Evolutionary conservation across 2,113 vertebrate genomes (phyloP).

Genomic region (Amblyopsis rosae): DNA sequence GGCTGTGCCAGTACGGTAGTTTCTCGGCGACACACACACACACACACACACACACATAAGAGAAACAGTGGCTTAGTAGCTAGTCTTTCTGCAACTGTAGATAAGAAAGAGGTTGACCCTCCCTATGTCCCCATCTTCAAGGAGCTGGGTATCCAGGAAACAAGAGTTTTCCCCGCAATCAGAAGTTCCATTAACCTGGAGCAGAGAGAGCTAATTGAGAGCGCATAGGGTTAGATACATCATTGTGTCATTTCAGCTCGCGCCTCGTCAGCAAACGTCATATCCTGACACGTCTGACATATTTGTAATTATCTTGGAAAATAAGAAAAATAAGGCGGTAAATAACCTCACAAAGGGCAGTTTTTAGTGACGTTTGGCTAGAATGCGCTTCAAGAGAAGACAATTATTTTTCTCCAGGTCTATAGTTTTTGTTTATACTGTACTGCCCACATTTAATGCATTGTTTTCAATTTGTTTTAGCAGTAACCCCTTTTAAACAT

Average conservation of each 20-base stretch:
- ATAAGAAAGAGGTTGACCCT: constrained; percentile 58
- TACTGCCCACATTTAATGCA: constrained; percentile 41
- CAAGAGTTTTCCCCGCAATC: constrained; percentile 56
- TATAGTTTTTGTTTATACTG: constrained; percentile 30
- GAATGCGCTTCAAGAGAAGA: constrained; percentile 6
- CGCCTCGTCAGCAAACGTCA: constrained; percentile 17
- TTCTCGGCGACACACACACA: background rate
- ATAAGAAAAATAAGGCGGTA: constrained; percentile 45
- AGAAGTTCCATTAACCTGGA: constrained; percentile 76
- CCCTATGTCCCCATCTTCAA: constrained; percentile 22
- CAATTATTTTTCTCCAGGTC: constrained; percentile 21
- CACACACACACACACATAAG: background rate
- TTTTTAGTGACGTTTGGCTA: background rate
- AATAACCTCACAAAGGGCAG: constrained; percentile 17
- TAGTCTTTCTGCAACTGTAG: constrained; percentile 40
- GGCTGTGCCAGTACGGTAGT: too few relatives aligned
- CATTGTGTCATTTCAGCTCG: constrained; percentile 21
- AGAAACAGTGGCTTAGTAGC: constrained; percentile 2
- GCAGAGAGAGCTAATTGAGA: constrained; percentile 70
- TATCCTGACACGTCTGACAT: constrained; percentile 37
- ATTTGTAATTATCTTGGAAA: constrained; percentile 60
- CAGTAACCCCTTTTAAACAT: constrained; percentile 12
- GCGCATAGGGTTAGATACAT: constrained; percentile 42
- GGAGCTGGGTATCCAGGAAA: constrained; percentile 36
- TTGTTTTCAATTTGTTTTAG: constrained; percentile 1